Evolutionary conservation across 35 echinoderm and acorn worm species (phyloP), one percentile per base, ranked within the genome.

Genomic region (Hemicentrotus pulcherrimus): DNA sequence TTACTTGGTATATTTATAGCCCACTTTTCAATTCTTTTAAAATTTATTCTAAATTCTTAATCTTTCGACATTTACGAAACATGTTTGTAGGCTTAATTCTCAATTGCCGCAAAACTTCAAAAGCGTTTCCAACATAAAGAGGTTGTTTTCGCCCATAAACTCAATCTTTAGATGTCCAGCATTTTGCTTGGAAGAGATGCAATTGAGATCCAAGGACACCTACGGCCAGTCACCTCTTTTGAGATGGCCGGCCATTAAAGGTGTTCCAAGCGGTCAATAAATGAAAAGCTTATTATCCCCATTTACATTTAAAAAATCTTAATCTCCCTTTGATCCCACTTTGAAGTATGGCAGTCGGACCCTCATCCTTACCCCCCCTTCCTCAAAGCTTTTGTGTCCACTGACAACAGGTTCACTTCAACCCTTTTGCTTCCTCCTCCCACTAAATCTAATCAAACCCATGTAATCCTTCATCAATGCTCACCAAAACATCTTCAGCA

Each of bases 391-490:
- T 78, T 78, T 78, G 65, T 78, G 22, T 78, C 65, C 19, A 78
- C 65, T 22, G 19, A 78, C 65, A 78, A 78, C 65, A 78, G 65
- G 65, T 24, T 55, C n/a, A 78, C 65, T 78, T 78, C 65, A 78
- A n/a, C 22, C 65, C 28, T 78, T 78, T 78, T 78, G 65, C 65
- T 78, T 78, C 65, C 65, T 78, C 65, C 65, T 78, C 65, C 65
- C 19, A 22, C 18, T 28, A 78, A 78, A 78, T 78, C 65, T 78
- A 15, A 78, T 78, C 65, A 78, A 78, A 78, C 65, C 65, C 65
- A 78, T 78, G 65, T 78, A 78, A 78, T 78, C 65, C 22, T 78
- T 28, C 65, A 78, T 78, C 65, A 78, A 78, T 78, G 65, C 65
- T 78, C 65, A 78, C 28, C 65, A 78, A 78, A 78, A 78, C 65